These are phyloP conservation scores for Caenorhabditis tropicalis DNA, from an alignment of 1,140 invertebrate species.

Conservation along the genomic window DNA sequence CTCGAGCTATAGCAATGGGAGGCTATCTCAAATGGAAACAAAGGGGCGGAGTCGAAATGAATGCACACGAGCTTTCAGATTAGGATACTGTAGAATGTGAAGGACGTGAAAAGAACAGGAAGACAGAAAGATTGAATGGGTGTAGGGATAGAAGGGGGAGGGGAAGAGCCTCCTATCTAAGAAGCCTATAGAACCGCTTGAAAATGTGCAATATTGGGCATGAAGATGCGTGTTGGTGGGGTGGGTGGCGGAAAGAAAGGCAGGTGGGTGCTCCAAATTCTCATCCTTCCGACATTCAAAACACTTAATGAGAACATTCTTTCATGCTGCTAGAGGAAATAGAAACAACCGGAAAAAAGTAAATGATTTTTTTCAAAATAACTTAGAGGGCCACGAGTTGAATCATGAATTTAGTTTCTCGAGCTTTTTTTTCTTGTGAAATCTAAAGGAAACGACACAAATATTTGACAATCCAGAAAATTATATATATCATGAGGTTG, in stretches of 20 bases:
- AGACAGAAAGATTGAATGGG: background rate
- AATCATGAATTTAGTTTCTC: too few relatives aligned
- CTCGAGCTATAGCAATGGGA: background rate
- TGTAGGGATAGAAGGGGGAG: background rate
- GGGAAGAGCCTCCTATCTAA: background rate
- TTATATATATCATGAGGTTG: too few relatives aligned
- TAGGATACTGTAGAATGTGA: background rate
- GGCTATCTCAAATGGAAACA: slow-evolving; percentile 11
- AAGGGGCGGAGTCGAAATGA: background rate
- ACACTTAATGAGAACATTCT: background rate
- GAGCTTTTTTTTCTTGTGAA: too few relatives aligned
- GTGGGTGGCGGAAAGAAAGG: slow-evolving; percentile 29
- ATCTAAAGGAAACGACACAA: too few relatives aligned
- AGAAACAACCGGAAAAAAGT: too few relatives aligned
- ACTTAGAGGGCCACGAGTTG: too few relatives aligned
- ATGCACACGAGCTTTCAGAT: background rate
- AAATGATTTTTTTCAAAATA: too few relatives aligned
- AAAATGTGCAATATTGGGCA: slow-evolving; percentile 34
- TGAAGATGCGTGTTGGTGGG: background rate
- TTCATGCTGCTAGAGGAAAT: too few relatives aligned
- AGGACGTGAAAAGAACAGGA: background rate
- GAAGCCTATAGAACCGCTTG: slow-evolving; percentile 23
- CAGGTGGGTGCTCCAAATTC: slow-evolving; percentile 22
- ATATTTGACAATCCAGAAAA: too few relatives aligned
- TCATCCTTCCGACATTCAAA: background rate